Evolutionary conservation across 2,797 vertebrate species (phyloP).

Genomic region (Vireo griseus): DNA sequence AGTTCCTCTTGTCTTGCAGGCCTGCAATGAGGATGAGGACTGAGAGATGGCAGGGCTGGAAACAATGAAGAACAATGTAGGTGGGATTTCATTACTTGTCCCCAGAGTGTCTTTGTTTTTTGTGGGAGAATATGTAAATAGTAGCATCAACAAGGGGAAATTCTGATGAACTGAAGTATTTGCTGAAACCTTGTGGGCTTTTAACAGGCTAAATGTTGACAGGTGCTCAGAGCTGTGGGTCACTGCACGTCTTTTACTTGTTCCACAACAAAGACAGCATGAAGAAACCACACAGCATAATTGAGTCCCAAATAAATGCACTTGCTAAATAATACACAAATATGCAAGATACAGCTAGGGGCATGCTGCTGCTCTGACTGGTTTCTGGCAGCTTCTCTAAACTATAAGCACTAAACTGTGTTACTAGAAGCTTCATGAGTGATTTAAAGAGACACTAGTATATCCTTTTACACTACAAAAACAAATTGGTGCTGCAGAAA

Average conservation of each 20-base stretch:
- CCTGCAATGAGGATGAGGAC: not conserved
- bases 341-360: not conserved
- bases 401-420: not conserved
- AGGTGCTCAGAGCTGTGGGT: not conserved
- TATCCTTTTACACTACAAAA: not conserved
- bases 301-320: not conserved
- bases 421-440: not conserved
- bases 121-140: not conserved
- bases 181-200: not conserved
- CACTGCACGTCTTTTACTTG: not conserved
- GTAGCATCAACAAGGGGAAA: not conserved
- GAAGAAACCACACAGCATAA: not conserved
- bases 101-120: not conserved
- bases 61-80: not conserved
- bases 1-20: not conserved
- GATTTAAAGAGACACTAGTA: not conserved
- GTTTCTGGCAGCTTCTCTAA: not conserved
- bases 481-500: not conserved
- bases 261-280: not conserved
- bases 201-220: not conserved
- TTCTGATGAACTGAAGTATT: not conserved
- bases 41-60: not conserved
- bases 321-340: slow-evolving; percentile 1
- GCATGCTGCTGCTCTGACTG: not conserved
- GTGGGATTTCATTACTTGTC: not conserved